Evolutionary conservation across 2,888 invertebrate species (phyloP), one percentile per base, ranked within the genome.

Genomic region (Cordylochernes scorpioides): DNA sequence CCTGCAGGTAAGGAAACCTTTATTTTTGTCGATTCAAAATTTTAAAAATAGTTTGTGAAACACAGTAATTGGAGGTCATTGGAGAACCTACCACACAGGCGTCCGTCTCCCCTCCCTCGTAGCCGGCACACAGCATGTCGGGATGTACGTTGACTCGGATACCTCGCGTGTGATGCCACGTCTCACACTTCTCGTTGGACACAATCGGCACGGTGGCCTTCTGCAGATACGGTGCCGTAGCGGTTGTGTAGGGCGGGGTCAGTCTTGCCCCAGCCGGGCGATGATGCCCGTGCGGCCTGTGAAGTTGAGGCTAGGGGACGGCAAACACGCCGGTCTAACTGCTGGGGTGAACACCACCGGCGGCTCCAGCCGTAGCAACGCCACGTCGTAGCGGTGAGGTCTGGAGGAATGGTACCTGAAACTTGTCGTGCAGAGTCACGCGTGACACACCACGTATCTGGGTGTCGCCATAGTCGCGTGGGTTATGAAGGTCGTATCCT

Each of bases 51-150:
- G n/a, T n/a, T n/a, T n/a, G n/a, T n/a, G n/a, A n/a, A n/a, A n/a
- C n/a, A n/a, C n/a, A n/a, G n/a, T n/a, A n/a, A n/a, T n/a, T n/a
- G n/a, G n/a, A n/a, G n/a, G n/a, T n/a, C n/a, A n/a, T n/a, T n/a
- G n/a, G n/a, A n/a, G n/a, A n/a, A 36, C 44, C 44, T 47, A 54
- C 75, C 46, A 75, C 55, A 41, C 75, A 75, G 4, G 75, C 75
- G 42, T 77, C 75, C 46, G 71, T 71, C 40, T 70, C 67, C 0
- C 77, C 77, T 41, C 71, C 69, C 1, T 71, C 65, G 46, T 74
- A 73, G 7, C 75, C 75, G 0, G 75, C 77, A 52, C 77, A 77
- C 40, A 77, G 65, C 75, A 77, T 75, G 54, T 69, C 68, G 49
- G 67, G 45, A 57, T 67, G 60, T 45, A 75, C 50, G 43, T 75